Conservation (phyloP, 2,113 vertebrate species). For the Cyphomyrus plagiostoma region DNA sequence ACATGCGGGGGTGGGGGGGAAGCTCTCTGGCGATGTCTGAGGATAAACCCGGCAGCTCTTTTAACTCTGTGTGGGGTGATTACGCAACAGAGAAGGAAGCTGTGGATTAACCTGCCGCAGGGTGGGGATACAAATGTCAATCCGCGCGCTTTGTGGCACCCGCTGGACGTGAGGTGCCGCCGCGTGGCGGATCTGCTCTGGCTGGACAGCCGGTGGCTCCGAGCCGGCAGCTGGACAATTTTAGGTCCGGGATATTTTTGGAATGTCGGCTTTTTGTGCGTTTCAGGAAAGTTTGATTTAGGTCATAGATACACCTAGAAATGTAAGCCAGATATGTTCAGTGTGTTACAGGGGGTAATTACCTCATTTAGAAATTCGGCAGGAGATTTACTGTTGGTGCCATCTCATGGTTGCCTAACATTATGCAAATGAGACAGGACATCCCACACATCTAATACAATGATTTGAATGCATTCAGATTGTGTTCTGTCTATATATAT, state of each 20-base stretch:
- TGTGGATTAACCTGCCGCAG: slow-evolving; percentile 20
- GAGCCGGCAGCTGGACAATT: background rate
- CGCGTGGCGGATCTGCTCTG: background rate
- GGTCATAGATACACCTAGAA: background rate
- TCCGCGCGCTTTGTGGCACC: background rate
- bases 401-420: background rate
- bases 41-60: slow-evolving; percentile 17
- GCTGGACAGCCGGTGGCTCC: background rate
- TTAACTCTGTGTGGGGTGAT: slow-evolving; percentile 17
- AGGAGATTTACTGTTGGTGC: background rate
- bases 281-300: background rate
- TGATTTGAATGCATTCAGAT: background rate
- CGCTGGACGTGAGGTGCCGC: background rate
- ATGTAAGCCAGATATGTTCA: background rate
- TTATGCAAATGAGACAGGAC: background rate
- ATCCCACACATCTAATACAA: background rate
- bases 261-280: background rate
- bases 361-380: background rate
- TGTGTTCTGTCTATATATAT: background rate
- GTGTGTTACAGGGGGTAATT: background rate
- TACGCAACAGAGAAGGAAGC: background rate
- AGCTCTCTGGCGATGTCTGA: background rate
- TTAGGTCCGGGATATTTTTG: background rate
- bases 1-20: background rate
- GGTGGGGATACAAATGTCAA: slow-evolving; percentile 15